Evolutionary conservation across 2,113 vertebrate genomes (phyloP).

Genomic region (Lethenteron camtschaticum): DNA sequence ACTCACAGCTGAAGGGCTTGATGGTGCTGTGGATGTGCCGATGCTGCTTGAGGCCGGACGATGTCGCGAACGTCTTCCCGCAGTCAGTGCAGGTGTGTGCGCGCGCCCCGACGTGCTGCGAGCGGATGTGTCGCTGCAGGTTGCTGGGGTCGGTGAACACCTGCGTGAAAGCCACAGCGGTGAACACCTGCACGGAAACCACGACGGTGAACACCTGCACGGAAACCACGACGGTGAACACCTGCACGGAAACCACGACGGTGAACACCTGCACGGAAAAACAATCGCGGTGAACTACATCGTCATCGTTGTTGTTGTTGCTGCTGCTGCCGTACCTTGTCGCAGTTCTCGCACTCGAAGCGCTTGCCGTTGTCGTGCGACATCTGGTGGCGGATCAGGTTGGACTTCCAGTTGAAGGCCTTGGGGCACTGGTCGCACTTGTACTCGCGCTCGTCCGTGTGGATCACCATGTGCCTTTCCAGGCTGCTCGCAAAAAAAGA

Average conservation of each 20-base stretch:
- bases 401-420: conserved; percentile 56
- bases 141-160: conserved; percentile 99
- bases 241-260: too few relatives aligned
- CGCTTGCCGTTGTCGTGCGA: conserved; percentile 49
- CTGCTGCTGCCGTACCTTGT: conserved; percentile 43
- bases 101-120: conserved; percentile 88
- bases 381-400: conserved; percentile 54
- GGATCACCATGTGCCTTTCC: conserved; percentile 70
- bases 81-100: conserved; percentile 94
- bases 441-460: conserved; percentile 81
- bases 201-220: too few relatives aligned
- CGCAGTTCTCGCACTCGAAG: conserved; percentile 54
- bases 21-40: conserved; percentile 99
- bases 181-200: too few relatives aligned
- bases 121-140: conserved; percentile 99
- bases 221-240: too few relatives aligned
- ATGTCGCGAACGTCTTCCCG: conserved; percentile 97
- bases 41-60: conserved; percentile 98
- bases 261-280: too few relatives aligned
- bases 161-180: conserved; percentile 58
- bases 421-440: conserved; percentile 70
- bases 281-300: too few relatives aligned
- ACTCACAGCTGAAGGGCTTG: conserved; percentile 99
- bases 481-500: conserved; percentile 36
- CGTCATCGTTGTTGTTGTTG: neutral